Conservation (phyloP, 2,797 vertebrate species). For the Periparus ater region DNA sequence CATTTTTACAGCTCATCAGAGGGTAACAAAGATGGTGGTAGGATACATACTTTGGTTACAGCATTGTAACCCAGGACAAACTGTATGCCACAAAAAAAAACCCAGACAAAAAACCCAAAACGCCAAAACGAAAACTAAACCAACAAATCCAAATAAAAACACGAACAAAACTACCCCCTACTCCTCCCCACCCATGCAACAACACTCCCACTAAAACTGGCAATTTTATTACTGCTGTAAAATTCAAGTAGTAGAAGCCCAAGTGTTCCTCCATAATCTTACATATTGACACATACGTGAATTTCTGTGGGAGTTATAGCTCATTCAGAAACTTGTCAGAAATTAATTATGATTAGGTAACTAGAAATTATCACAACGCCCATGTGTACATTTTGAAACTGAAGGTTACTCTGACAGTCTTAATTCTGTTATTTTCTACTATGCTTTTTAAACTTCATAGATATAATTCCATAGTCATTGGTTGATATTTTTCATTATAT, state of each 20-base stretch:
- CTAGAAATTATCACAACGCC: not conserved
- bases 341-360: not conserved
- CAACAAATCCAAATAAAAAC: not conserved
- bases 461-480: not conserved
- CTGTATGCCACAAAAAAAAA: too few relatives aligned
- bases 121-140: accelerated
- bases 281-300: not conserved
- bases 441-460: not conserved
- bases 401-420: not conserved
- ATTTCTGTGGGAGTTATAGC: not conserved
- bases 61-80: not conserved
- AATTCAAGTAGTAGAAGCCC: not conserved
- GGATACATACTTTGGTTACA: not conserved
- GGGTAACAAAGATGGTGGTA: not conserved
- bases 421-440: not conserved
- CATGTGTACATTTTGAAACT: not conserved
- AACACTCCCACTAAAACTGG: not conserved
- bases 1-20: not conserved
- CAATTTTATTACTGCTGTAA: not conserved
- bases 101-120: too few relatives aligned
- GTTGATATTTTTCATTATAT: not conserved
- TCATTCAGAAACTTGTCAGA: not conserved
- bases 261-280: not conserved
- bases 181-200: accelerated
- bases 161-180: not conserved